A percentile compares a stretch with the other conserved stretches of the same genome.
These are phyloP conservation scores for Neotragus pygmaeus DNA, from an alignment of 2,113 vertebrate species.

Conservation along the genomic window DNA sequence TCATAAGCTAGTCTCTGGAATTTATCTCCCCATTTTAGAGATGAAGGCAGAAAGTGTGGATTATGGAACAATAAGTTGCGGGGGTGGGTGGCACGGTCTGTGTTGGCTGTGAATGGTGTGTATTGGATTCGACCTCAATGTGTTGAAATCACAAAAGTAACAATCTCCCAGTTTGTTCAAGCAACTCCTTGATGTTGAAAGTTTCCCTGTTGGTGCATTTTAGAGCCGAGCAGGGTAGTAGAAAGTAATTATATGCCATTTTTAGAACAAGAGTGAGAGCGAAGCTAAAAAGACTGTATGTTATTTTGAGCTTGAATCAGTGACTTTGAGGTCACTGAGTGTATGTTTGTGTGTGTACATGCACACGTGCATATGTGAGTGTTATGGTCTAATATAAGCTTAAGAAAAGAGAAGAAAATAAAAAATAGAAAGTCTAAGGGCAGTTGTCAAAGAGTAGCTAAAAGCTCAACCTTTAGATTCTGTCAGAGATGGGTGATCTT, in stretches of 20 bases:
- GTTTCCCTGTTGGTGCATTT: conserved; percentile 43
- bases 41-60: not conserved
- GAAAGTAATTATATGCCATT: conserved; percentile 46
- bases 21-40: not conserved
- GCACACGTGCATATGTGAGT: not conserved
- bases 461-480: not conserved
- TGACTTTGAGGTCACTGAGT: not conserved
- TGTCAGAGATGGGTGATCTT: not conserved
- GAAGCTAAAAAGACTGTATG: conserved; percentile 61
- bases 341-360: not conserved
- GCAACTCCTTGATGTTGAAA: conserved; percentile 20
- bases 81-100: accelerated
- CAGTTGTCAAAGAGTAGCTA: not conserved
- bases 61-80: not conserved
- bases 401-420: not conserved
- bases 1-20: not conserved
- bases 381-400: not conserved
- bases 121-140: conserved; percentile 60
- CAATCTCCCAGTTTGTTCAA: conserved; percentile 69
- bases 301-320: conserved; percentile 65
- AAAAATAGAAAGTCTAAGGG: not conserved
- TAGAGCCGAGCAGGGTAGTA: conserved; percentile 30
- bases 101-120: not conserved
- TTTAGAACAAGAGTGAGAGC: conserved; percentile 19
- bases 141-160: conserved; percentile 71